These are phyloP conservation scores for Phalacrocorax carbo DNA, from an alignment of 2,113 vertebrate genomes.

Conservation along the genomic window DNA sequence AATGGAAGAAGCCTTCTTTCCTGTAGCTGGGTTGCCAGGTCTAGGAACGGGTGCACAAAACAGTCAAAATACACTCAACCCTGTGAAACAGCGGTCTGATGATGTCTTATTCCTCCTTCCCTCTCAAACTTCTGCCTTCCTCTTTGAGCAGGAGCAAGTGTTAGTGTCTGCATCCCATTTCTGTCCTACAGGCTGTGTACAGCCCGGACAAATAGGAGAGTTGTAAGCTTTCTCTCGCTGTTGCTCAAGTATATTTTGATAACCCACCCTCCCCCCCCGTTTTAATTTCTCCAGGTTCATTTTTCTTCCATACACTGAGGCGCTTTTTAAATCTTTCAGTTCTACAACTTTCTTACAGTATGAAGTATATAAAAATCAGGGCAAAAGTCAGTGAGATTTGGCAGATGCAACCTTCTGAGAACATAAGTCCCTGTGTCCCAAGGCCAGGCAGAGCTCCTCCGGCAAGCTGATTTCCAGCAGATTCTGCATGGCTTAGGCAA, in stretches of 20 bases:
- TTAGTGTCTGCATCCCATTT: background rate
- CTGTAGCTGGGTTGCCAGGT: background rate
- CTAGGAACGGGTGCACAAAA: background rate
- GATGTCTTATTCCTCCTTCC: background rate
- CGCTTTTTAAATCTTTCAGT: background rate
- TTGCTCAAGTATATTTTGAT: background rate
- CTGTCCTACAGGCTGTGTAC: background rate
- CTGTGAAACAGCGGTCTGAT: background rate
- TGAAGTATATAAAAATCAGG: background rate
- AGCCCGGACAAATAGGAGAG: rapidly evolving
- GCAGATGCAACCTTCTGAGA: background rate
- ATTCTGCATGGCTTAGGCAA: background rate
- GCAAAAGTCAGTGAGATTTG: constrained; percentile 21
- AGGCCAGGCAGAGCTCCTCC: constrained; percentile 19
- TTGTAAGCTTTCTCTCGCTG: background rate
- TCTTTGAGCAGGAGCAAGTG: background rate
- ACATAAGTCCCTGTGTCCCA: background rate
- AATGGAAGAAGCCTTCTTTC: background rate
- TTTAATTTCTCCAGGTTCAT: background rate
- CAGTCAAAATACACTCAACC: background rate
- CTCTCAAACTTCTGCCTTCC: background rate
- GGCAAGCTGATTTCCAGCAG: background rate
- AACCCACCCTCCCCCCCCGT: background rate
- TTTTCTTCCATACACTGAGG: background rate
- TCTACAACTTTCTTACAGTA: background rate